A percentile compares a stretch with the other conserved stretches of the same genome.
phyloP scores from a whole-genome alignment of 2,797 vertebrate species.

The Scyliorhinus canicula region DNA sequence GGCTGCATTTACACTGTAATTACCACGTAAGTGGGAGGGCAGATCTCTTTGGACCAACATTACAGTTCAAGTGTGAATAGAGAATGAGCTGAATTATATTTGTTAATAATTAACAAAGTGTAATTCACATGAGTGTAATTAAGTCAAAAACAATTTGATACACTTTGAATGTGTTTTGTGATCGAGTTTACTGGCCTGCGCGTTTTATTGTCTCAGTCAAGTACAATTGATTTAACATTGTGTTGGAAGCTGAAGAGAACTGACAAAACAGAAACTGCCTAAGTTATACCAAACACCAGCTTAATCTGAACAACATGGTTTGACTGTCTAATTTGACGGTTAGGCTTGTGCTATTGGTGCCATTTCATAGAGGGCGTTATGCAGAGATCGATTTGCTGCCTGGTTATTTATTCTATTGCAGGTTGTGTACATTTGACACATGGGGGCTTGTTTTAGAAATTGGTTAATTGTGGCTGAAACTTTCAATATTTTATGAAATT shows the following conservation, averaged over 20 bases:
- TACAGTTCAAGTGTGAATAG: background rate
- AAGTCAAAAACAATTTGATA: background rate
- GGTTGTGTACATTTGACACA: background rate
- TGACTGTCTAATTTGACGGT: background rate
- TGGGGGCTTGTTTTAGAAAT: background rate
- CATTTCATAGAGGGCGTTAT: background rate
- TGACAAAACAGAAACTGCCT: too few relatives aligned
- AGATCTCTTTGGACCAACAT: background rate
- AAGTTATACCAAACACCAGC: background rate
- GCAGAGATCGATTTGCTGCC: background rate
- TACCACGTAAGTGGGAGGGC: background rate
- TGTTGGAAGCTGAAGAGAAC: background rate
- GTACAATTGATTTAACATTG: background rate
- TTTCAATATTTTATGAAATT: background rate
- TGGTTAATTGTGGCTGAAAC: background rate
- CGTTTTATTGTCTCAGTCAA: background rate
- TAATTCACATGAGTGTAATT: background rate
- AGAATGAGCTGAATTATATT: background rate
- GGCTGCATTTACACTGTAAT: background rate
- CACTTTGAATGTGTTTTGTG: background rate
- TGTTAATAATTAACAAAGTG: background rate
- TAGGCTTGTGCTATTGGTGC: background rate
- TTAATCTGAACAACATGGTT: background rate
- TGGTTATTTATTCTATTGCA: background rate
- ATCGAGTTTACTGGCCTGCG: background rate